Conservation (phyloP, 2,888 invertebrate genomes). For the Mythimna albipuncta region DNA sequence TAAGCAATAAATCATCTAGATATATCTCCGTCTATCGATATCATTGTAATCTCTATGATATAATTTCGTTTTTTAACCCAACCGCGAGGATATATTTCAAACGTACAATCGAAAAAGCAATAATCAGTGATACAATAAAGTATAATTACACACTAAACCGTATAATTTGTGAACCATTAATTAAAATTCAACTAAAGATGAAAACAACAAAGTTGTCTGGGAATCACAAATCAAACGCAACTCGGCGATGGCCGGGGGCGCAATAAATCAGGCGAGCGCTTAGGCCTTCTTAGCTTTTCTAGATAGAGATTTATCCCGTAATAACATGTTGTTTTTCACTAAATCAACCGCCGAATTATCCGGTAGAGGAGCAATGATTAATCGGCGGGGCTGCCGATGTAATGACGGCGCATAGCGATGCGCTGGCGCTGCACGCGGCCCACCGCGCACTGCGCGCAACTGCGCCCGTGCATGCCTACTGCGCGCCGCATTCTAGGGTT, state of each 20-base stretch:
- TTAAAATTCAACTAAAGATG: slow-evolving; percentile 89
- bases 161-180: slow-evolving; percentile 88
- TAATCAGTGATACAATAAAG: slow-evolving; percentile 83
- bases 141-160: slow-evolving; percentile 85
- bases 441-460: slow-evolving; percentile 38
- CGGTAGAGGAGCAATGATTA: slow-evolving; percentile 90
- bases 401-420: slow-evolving; percentile 75
- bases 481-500: slow-evolving; percentile 46
- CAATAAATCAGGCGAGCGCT: slow-evolving; percentile 88
- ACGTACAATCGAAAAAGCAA: slow-evolving; percentile 81
- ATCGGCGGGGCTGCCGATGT: slow-evolving; percentile 85
- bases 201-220: slow-evolving; percentile 82
- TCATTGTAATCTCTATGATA: slow-evolving; percentile 65
- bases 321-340: slow-evolving; percentile 90
- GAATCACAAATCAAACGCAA: slow-evolving; percentile 88
- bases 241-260: slow-evolving; percentile 83
- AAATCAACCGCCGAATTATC: slow-evolving; percentile 91
- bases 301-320: slow-evolving; percentile 91
- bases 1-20: slow-evolving; percentile 58
- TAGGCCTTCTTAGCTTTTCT: slow-evolving; percentile 91
- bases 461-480: slow-evolving; percentile 43
- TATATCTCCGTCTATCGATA: slow-evolving; percentile 59
- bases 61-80: slow-evolving; percentile 60
- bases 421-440: slow-evolving; percentile 60
- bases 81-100: slow-evolving; percentile 77